Percentiles rank a stretch among this genome's conserved stretches.
phyloP scores from a whole-genome alignment of 1,140 invertebrate species.

The Nasonia giraulti region DNA sequence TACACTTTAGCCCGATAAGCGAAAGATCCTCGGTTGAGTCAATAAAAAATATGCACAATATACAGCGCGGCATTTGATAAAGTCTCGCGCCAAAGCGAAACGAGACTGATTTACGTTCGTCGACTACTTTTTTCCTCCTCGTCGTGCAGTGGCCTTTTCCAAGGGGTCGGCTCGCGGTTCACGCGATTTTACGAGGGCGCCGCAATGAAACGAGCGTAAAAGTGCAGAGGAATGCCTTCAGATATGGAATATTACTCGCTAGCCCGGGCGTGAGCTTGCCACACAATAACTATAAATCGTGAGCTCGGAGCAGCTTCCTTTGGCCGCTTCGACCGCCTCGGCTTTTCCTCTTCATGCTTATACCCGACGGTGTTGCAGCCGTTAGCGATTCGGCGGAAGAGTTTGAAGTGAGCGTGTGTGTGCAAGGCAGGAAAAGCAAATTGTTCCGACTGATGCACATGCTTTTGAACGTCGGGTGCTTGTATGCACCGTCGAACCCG shows the following conservation, averaged over 20 bases:
- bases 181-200: constrained; percentile 47
- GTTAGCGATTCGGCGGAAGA: constrained; percentile 1
- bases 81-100: constrained; percentile 27
- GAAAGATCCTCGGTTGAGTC: neutral
- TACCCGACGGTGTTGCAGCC: neutral
- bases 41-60: constrained; percentile 26
- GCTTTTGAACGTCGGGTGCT: neutral
- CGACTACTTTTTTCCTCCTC: constrained; percentile 38
- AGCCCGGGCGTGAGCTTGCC: constrained; percentile 17
- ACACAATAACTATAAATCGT: constrained; percentile 59
- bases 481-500: too few species aligned
- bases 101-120: constrained; percentile 54
- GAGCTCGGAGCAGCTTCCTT: constrained; percentile 33
- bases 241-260: constrained; percentile 59
- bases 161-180: constrained; percentile 14
- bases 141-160: neutral
- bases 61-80: constrained; percentile 22
- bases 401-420: too few species aligned
- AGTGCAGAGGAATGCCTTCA: constrained; percentile 54
- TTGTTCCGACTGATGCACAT: neutral
- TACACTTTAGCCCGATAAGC: neutral
- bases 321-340: neutral
- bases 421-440: neutral
- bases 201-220: constrained; percentile 55
- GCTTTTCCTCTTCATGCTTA: neutral